Percentiles rank a stretch among this genome's conserved stretches.
Evolutionary conservation across 2,888 invertebrate genomes (phyloP).

Genomic region (Lochmaea crataegi): DNA sequence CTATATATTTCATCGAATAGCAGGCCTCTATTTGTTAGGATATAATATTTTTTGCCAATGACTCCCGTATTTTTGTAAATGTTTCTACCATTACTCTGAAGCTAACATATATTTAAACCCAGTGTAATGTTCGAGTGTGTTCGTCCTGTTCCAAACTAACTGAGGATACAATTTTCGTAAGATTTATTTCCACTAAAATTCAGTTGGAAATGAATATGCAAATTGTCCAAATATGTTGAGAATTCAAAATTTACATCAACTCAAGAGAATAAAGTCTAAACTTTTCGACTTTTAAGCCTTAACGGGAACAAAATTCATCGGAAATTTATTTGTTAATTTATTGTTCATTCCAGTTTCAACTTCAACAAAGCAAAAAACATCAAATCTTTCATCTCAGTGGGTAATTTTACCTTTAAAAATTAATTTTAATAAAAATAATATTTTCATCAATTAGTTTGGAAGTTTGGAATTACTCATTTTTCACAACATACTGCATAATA

Average conservation of each 20-base stretch:
- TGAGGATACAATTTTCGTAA: background rate
- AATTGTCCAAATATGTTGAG: background rate
- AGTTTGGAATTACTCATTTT: background rate
- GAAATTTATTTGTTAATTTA: too few species aligned
- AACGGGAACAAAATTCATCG: too few species aligned
- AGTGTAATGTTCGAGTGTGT: too few species aligned
- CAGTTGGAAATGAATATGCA: slow-evolving; percentile 37
- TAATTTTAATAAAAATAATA: too few species aligned
- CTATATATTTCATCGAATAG: slow-evolving; percentile 65
- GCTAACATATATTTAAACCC: background rate
- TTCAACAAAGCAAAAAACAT: too few species aligned
- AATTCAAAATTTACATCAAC: background rate
- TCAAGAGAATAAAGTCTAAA: background rate
- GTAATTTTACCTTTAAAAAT: too few species aligned
- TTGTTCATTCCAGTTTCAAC: too few species aligned
- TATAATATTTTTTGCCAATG: slow-evolving; percentile 52
- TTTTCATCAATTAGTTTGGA: background rate
- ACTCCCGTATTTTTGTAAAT: slow-evolving; percentile 45
- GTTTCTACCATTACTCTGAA: slow-evolving; percentile 24
- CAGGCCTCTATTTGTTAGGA: slow-evolving; percentile 66
- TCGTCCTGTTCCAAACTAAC: background rate
- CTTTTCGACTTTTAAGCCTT: background rate
- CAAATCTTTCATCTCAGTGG: too few species aligned
- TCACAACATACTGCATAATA: background rate
- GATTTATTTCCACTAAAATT: background rate